phyloP scores from a whole-genome alignment of 2,888 invertebrate species.

The Branchellion lobata region DNA sequence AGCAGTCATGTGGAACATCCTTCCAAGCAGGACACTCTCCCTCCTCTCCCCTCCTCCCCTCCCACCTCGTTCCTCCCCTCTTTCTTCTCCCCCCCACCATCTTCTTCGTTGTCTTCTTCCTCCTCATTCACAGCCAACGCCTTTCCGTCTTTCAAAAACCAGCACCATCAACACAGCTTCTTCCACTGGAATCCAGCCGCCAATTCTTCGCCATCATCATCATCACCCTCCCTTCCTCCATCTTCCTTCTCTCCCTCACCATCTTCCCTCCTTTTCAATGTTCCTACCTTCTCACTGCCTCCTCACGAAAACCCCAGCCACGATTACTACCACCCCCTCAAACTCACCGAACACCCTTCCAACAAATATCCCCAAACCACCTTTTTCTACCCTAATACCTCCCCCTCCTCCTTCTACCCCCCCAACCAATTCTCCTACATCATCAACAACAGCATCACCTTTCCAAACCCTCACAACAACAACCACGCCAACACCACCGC shows the following conservation, averaged over 20 bases:
- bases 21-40: background rate
- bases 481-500: background rate
- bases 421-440: too few species aligned
- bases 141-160: background rate
- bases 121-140: background rate
- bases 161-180: background rate
- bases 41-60: background rate
- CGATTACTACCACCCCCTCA: constrained; percentile 3
- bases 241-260: constrained; percentile 7
- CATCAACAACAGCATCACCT: background rate
- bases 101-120: background rate
- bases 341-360: background rate
- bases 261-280: constrained; percentile 3
- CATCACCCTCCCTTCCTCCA: constrained; percentile 13
- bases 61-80: too few species aligned
- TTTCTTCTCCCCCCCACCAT: background rate
- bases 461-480: background rate
- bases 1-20: background rate
- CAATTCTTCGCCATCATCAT: constrained; percentile 7
- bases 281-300: background rate
- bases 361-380: background rate
- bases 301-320: background rate
- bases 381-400: background rate
- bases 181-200: background rate
- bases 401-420: background rate